phyloP scores from a whole-genome alignment of 2,797 vertebrate species.

The Spheniscus humboldti region DNA sequence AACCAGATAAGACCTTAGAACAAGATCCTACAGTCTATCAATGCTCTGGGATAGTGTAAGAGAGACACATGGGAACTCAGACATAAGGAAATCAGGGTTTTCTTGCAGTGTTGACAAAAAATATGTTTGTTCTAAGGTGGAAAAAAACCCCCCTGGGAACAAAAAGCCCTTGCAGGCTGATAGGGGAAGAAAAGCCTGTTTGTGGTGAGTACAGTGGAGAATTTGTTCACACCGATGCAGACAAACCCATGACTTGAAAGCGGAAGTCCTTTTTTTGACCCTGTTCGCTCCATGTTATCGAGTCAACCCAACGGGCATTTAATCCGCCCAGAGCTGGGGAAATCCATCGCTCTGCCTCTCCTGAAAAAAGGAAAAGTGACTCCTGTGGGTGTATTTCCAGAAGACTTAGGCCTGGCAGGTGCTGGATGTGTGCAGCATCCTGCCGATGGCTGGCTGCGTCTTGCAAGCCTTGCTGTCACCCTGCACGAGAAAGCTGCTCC shows the following conservation, averaged over 20 bases:
- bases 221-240: neutral
- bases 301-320: neutral
- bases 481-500: rapidly evolving
- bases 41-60: constrained; percentile 11
- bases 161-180: neutral
- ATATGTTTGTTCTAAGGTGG: neutral
- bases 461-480: neutral
- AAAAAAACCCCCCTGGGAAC: neutral
- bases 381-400: neutral
- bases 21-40: constrained; percentile 23
- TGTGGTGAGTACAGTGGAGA: constrained; percentile 30
- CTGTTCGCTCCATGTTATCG: neutral
- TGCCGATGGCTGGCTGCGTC: rapidly evolving
- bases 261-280: neutral
- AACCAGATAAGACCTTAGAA: constrained; percentile 43
- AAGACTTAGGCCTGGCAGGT: neutral
- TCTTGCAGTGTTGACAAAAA: constrained; percentile 22
- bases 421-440: neutral
- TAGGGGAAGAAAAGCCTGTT: constrained; percentile 16
- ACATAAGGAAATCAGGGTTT: neutral
- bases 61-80: constrained; percentile 55
- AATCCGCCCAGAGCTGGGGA: neutral
- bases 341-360: neutral
- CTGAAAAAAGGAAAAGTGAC: neutral
- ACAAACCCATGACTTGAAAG: constrained; percentile 35